phyloP scores from a whole-genome alignment of 2,113 vertebrate species.

The Empidonax alnorum region DNA sequence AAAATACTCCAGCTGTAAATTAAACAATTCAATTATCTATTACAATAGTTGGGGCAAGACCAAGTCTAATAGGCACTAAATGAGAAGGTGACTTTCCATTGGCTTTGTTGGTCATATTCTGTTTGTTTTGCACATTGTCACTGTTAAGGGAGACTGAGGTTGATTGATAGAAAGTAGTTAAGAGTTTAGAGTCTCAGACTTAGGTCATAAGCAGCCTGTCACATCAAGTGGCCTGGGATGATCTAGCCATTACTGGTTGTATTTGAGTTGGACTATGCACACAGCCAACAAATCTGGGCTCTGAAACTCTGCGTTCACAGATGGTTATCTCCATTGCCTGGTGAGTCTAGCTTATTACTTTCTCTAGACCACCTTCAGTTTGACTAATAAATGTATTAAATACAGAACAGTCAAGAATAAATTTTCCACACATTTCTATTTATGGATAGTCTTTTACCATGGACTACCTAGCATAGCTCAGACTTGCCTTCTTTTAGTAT shows the following conservation, averaged over 20 bases:
- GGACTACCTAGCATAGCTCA: neutral
- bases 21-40: conserved; percentile 59
- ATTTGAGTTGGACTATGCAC: neutral
- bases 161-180: neutral
- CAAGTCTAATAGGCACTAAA: conserved; percentile 42
- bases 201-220: neutral
- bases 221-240: neutral
- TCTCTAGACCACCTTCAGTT: neutral
- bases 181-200: neutral
- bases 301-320: neutral
- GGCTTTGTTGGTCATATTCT: neutral
- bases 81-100: conserved; percentile 4
- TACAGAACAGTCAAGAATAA: neutral
- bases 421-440: neutral
- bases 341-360: neutral
- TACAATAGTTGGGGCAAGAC: conserved; percentile 27
- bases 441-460: neutral
- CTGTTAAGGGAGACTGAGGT: neutral
- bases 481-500: neutral
- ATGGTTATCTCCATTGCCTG: neutral
- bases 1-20: conserved; percentile 56
- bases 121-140: neutral
- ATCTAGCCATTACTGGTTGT: neutral
- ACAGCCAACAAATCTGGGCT: neutral
- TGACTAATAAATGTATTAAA: neutral